Evolutionary conservation across 2,797 vertebrate species (phyloP).

Genomic region (Danio tinwini): DNA sequence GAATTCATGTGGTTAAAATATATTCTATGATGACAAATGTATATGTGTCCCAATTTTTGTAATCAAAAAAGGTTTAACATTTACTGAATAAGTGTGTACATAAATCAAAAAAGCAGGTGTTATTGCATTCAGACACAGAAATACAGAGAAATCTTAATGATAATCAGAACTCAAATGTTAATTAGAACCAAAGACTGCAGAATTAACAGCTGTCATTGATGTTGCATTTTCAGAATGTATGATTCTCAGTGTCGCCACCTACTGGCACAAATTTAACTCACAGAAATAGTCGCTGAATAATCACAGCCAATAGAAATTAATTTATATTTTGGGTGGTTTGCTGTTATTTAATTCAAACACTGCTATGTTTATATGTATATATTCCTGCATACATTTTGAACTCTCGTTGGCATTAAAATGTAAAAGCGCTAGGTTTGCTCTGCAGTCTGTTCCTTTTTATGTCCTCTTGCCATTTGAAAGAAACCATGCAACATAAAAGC

Average conservation of each 20-base stretch:
- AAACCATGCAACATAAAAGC: conserved; percentile 11
- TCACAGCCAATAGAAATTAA: not conserved
- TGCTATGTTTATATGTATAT: not conserved
- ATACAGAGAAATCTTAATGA: not conserved
- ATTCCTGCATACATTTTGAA: not conserved
- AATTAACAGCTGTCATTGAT: not conserved
- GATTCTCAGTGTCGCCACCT: not conserved
- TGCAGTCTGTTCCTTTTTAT: not conserved
- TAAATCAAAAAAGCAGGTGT: not conserved
- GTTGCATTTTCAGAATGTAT: not conserved
- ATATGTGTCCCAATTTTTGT: not conserved
- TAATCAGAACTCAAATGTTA: no score
- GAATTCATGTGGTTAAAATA: no score
- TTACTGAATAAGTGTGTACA: no score
- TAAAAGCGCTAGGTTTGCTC: not conserved
- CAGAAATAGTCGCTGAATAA: not conserved
- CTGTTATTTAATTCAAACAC: not conserved
- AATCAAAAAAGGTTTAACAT: not conserved
- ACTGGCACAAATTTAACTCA: not conserved
- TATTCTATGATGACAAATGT: no score
- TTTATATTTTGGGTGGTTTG: not conserved
- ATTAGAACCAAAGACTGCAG: not conserved
- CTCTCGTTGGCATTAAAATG: not conserved
- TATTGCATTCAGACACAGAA: not conserved
- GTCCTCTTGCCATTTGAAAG: not conserved